These are phyloP conservation scores for Andrena bicolor DNA, from an alignment of 2,888 invertebrate genomes.

Conservation along the genomic window DNA sequence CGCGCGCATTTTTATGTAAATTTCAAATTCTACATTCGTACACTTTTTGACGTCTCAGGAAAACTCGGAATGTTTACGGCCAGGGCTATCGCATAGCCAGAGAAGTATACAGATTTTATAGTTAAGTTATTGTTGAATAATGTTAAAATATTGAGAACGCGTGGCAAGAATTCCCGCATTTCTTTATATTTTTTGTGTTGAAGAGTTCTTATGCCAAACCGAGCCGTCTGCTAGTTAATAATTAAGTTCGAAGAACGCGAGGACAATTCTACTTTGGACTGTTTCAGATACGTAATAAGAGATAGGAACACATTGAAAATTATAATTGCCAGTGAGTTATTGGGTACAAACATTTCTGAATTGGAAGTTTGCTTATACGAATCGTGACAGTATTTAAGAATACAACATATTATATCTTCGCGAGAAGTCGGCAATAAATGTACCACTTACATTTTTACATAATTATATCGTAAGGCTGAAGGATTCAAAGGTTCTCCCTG, in stretches of 20 bases:
- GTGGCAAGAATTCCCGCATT: conserved; percentile 21
- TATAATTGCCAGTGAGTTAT: conserved; percentile 45
- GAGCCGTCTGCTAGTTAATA: conserved; percentile 16
- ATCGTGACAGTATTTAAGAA: conserved; percentile 30
- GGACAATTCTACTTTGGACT: conserved; percentile 24
- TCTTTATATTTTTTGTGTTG: conserved; percentile 31
- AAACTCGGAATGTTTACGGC: conserved; percentile 24
- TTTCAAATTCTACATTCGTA: conserved; percentile 30
- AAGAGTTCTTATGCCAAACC: conserved; percentile 15
- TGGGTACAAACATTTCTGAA: conserved; percentile 53
- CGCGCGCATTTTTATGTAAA: conserved; percentile 32
- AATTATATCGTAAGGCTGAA: conserved; percentile 4
- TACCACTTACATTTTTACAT: conserved; percentile 32
- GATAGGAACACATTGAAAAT: conserved; percentile 43
- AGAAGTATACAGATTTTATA: conserved; percentile 32
- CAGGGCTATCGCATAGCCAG: conserved; percentile 31
- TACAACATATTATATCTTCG: conserved; percentile 21
- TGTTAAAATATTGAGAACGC: conserved; percentile 34
- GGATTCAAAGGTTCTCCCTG: conserved; percentile 15
- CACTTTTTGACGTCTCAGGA: conserved; percentile 40
- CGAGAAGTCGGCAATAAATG: conserved; percentile 3
- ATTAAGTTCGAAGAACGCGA: conserved; percentile 13
- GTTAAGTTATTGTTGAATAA: conserved; percentile 45
- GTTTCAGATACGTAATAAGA: conserved; percentile 27
- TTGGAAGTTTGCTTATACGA: conserved; percentile 34